These are phyloP conservation scores for Nyctereutes procyonoides DNA, from an alignment of 2,113 vertebrate species.

Conservation along the genomic window DNA sequence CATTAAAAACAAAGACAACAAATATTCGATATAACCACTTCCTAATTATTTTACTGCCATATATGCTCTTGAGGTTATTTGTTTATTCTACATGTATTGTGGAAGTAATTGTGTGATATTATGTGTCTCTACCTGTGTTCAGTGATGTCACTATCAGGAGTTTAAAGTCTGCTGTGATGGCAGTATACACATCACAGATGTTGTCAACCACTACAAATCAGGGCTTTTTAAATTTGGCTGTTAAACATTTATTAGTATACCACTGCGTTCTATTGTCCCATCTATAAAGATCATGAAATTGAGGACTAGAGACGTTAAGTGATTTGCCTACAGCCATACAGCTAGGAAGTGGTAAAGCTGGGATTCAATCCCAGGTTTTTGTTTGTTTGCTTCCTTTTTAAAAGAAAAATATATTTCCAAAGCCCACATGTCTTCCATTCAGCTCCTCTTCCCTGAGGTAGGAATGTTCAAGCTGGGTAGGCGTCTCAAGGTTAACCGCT, in stretches of 20 bases:
- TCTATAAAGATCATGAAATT: background rate
- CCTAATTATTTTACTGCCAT: background rate
- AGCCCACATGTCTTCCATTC: background rate
- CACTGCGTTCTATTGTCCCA: background rate
- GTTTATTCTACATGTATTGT: background rate
- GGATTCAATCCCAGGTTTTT: background rate
- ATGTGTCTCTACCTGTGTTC: background rate
- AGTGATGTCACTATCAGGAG: background rate
- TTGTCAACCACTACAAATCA: background rate
- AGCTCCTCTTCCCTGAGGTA: background rate
- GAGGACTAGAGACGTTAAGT: background rate
- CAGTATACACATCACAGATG: background rate
- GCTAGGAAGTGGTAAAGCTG: background rate
- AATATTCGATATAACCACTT: slow-evolving; percentile 7
- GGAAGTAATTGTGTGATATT: background rate
- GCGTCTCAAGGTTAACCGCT: background rate
- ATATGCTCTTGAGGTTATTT: background rate
- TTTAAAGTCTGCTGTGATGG: background rate
- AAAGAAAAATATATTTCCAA: background rate
- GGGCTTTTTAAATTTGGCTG: background rate
- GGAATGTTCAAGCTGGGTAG: background rate
- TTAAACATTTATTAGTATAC: background rate
- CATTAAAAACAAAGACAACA: background rate
- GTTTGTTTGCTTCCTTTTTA: background rate
- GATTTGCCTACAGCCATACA: background rate